Evolutionary conservation across 1,140 invertebrate species (phyloP).

Genomic region (Daktulosphaira vitifoliae): DNA sequence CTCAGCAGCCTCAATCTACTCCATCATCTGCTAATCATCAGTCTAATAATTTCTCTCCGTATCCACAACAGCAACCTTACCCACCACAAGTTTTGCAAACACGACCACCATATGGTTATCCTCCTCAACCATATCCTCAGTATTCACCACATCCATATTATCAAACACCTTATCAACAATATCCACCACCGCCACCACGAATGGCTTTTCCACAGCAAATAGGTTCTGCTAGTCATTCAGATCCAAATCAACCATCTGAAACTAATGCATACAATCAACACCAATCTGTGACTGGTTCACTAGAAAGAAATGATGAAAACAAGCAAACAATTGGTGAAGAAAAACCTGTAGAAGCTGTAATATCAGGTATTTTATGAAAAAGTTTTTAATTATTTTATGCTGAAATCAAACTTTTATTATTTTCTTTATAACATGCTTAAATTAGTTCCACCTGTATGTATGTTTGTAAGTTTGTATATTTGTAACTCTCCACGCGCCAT

Average conservation of each 20-base stretch:
- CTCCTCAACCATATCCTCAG: conserved; percentile 53
- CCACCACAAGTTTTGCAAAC: conserved; percentile 44
- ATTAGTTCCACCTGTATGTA: too few species aligned
- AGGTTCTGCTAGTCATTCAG: neutral
- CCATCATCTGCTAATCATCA: conserved; percentile 33
- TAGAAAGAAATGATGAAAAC: conserved; percentile 19
- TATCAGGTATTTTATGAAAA: too few species aligned
- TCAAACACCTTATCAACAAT: conserved; percentile 47
- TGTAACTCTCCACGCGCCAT: too few species aligned
- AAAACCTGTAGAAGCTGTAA: neutral
- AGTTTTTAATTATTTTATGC: too few species aligned
- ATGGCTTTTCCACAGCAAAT: conserved; percentile 45
- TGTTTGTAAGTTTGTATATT: too few species aligned
- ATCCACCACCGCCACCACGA: conserved; percentile 47
- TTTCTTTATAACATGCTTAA: too few species aligned
- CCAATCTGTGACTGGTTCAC: neutral
- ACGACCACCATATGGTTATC: conserved; percentile 52
- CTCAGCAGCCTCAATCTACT: conserved; percentile 35
- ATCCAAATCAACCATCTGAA: conserved; percentile 1
- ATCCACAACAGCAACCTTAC: conserved; percentile 42
- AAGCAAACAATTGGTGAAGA: conserved; percentile 6
- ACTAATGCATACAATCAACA: neutral
- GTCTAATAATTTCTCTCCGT: conserved; percentile 38
- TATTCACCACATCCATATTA: conserved; percentile 49
- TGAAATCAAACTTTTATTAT: too few species aligned